Base-by-base conservation (phyloP, 2,797 vertebrate genomes). In the Vultur gryphus region DNA sequence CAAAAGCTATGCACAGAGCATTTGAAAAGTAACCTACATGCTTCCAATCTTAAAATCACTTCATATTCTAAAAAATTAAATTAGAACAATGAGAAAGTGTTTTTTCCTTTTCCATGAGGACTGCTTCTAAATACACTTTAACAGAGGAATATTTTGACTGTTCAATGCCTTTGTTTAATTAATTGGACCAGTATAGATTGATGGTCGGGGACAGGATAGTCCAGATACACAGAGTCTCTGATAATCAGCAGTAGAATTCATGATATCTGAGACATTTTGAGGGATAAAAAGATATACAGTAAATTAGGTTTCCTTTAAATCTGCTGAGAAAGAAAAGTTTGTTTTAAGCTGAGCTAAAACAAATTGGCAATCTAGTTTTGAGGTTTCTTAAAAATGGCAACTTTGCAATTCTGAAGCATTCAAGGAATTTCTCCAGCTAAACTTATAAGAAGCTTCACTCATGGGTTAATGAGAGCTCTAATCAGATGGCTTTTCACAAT, bases 401-500 rank as follows among this genome's bases (percentile, higher is more conserved):
- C 59, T 87, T 95, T 84, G 76, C 75, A 94, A 93, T 82, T 97
- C 76, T 93, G 71, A 95, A 95, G 73, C 90, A 97, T 97, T 95
- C 95, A 94, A 90, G 93, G 93, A 96, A 95, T 97, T 95, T 95
- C 90, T 97, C 62, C 70, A 89, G 61, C 84, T 87, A 90, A 58
- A 89, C 59, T 91, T 81, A 54, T 41, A 95, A 69, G 39, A 59
- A 95, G 83, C 90, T 96, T 94, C 90, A 67, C 81, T 94, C 86
- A 59, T 33, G 83, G 80, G 87, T 89, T 97, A 97, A 98, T 96
- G 90, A 97, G 75, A 89, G 54, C 52, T 87, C 67, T 97, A 97
- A 97, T 98, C 95, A 97, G 94, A 96, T 93, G 81, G 66, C 89
- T 97, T 97, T 98, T 97, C 95, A 97, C 62, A 95, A 59, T 78